Percentiles rank a stretch among this genome's conserved stretches.
Conservation (phyloP, 2,113 vertebrate species). For the Corythornis cristatus region DNA sequence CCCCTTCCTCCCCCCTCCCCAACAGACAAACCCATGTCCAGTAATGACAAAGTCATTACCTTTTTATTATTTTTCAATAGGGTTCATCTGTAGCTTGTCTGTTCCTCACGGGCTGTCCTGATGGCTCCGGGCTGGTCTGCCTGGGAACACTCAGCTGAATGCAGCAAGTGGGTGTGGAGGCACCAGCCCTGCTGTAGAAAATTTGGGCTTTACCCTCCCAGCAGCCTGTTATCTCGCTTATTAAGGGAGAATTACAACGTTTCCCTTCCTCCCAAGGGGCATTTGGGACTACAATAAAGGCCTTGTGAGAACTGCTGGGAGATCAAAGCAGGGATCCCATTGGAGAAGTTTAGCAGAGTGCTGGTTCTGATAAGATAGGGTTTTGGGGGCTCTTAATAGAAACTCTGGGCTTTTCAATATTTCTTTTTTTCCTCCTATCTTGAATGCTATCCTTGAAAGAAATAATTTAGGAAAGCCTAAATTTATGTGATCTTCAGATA, state of each 20-base stretch:
- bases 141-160: neutral
- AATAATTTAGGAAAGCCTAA: neutral
- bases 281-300: constrained; percentile 58
- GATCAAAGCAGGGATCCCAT: constrained; percentile 61
- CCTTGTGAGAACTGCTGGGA: constrained; percentile 40
- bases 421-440: neutral
- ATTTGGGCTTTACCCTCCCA: constrained; percentile 65
- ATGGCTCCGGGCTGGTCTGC: neutral
- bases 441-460: neutral
- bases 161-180: constrained; percentile 14
- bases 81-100: constrained; percentile 71
- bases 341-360: constrained; percentile 46
- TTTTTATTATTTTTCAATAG: constrained; percentile 85
- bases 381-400: constrained; percentile 47
- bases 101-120: constrained; percentile 13
- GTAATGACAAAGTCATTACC: constrained; percentile 84
- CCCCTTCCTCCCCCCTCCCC: constrained; percentile 8
- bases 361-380: constrained; percentile 30
- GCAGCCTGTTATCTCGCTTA: constrained; percentile 66
- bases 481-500: neutral
- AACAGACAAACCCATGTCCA: constrained; percentile 77
- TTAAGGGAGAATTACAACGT: constrained; percentile 68
- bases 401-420: constrained; percentile 5
- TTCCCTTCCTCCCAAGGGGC: constrained; percentile 51
- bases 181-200: constrained; percentile 39